These are phyloP conservation scores for Brachionus asplanchnoidis DNA, from an alignment of 1,140 invertebrate genomes.

Conservation along the genomic window DNA sequence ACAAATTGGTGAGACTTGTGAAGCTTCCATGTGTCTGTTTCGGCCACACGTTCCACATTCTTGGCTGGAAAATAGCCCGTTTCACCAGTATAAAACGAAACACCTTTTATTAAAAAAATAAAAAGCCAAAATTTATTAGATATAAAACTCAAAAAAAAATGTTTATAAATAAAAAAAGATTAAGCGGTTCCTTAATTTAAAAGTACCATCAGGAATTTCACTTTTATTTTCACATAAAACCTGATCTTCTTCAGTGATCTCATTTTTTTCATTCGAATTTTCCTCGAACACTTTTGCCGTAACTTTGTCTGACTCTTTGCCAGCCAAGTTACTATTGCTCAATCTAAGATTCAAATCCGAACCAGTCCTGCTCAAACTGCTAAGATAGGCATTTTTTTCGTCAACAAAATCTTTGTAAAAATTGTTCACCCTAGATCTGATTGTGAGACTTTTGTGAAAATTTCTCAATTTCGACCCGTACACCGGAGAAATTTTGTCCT, in stretches of 20 bases:
- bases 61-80: constrained; percentile 6
- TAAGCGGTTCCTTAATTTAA: not conserved
- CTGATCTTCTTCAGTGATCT: not conserved
- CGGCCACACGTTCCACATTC: constrained; percentile 14
- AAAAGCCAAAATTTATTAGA: not conserved
- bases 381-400: constrained; percentile 5
- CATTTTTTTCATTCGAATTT: not conserved
- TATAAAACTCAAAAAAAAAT: not conserved
- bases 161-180: not conserved
- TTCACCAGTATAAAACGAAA: constrained; percentile 35
- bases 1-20: constrained; percentile 23
- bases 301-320: not conserved
- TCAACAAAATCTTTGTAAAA: constrained; percentile 34
- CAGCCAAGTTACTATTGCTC: not conserved
- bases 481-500: not conserved
- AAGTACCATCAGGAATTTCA: not conserved
- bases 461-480: not conserved
- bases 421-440: constrained; percentile 18
- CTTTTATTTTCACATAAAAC: not conserved
- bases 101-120: not conserved
- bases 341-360: not conserved
- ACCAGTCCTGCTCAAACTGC: not conserved
- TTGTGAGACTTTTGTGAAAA: constrained; percentile 3
- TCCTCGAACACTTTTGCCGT: not conserved
- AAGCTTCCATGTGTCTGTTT: constrained; percentile 35